phyloP scores from a whole-genome alignment of 2,888 invertebrate species.

The Mimumesa dahlbomi region DNA sequence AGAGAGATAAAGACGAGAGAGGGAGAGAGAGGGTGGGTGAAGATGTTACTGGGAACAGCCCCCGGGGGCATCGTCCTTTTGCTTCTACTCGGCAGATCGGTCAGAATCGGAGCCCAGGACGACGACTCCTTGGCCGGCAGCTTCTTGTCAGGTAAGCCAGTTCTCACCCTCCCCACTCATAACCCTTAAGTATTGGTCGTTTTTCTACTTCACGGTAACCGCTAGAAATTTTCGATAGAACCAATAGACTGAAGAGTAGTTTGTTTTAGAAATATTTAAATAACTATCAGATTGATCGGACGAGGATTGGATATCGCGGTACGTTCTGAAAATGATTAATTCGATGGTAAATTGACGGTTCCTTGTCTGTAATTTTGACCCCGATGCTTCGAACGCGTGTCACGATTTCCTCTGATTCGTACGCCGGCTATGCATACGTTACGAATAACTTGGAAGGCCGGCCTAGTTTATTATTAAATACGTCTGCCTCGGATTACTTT shows the following conservation, averaged over 20 bases:
- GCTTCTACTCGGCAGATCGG: conserved; percentile 59
- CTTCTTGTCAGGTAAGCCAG: conserved; percentile 88
- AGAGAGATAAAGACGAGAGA: conserved; percentile 9
- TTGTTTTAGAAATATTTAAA: too few relatives aligned
- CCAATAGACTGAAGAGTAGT: too few relatives aligned
- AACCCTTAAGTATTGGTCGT: too few relatives aligned
- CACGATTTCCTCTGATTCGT: not conserved
- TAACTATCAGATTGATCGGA: too few relatives aligned
- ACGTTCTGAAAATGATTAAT: too few relatives aligned
- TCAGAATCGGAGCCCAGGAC: conserved; percentile 76
- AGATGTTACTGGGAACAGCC: conserved; percentile 61
- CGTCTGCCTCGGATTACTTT: too few relatives aligned
- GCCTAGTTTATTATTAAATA: conserved; percentile 1
- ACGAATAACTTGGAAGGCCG: not conserved
- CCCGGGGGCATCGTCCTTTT: conserved; percentile 65
- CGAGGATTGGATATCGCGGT: too few relatives aligned
- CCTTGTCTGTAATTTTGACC: too few relatives aligned
- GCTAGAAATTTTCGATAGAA: too few relatives aligned
- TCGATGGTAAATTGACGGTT: too few relatives aligned
- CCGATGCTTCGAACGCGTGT: not conserved
- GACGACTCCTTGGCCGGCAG: conserved; percentile 92
- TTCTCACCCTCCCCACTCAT: too few relatives aligned
- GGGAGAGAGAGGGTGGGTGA: conserved; percentile 41
- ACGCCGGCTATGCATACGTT: not conserved
- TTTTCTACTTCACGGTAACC: too few relatives aligned